Evolutionary conservation across 2,113 vertebrate species (phyloP).

Genomic region (Pseudopipra pipra): DNA sequence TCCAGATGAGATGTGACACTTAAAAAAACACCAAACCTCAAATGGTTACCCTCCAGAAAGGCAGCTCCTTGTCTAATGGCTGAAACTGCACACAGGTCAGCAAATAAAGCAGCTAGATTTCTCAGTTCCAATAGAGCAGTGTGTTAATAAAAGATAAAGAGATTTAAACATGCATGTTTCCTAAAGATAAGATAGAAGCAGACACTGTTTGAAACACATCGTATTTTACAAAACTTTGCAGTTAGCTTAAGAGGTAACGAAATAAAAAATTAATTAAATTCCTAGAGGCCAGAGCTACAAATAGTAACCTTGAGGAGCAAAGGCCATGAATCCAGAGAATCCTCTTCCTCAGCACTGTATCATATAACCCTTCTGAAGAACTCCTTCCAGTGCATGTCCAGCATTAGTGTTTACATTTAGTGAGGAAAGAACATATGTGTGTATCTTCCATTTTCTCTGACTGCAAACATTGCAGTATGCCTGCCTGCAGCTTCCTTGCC

Average conservation of each 20-base stretch:
- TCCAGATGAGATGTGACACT: constrained; percentile 43
- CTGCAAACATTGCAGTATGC: rapidly evolving
- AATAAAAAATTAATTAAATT: not conserved
- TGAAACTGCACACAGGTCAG: not conserved
- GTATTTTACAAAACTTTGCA: not conserved
- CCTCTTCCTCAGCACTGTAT: not conserved
- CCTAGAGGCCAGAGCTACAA: not conserved
- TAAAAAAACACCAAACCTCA: rapidly evolving
- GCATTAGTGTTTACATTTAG: not conserved
- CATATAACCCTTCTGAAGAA: not conserved
- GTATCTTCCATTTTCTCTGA: not conserved
- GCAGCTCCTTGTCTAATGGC: not conserved
- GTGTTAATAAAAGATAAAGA: not conserved
- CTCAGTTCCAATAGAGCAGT: not conserved
- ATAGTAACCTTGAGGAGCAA: not conserved
- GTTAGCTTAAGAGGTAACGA: not conserved
- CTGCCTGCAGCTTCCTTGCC: not conserved
- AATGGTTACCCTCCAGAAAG: not conserved
- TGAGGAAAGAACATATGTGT: rapidly evolving
- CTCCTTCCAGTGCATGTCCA: not conserved
- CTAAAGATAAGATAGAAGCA: not conserved
- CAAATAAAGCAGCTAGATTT: not conserved
- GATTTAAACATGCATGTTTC: not conserved
- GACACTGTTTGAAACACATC: not conserved
- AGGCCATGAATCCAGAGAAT: not conserved